A percentile compares a stretch with the other conserved stretches of the same genome.
phyloP scores from a whole-genome alignment of 2,888 invertebrate genomes.

The Drosophila sordidapex region DNA sequence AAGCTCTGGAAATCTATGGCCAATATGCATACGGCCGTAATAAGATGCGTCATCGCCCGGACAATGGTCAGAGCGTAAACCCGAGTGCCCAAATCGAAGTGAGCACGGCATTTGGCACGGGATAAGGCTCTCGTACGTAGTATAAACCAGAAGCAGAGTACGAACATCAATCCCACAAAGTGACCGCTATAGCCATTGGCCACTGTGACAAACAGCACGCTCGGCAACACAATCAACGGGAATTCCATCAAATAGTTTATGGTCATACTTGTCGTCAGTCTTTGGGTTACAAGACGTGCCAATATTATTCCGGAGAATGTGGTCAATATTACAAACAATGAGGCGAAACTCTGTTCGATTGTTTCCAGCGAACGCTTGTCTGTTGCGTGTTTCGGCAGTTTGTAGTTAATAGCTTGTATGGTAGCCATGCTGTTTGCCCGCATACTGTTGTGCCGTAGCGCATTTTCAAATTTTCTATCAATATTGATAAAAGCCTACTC shows the following conservation, averaged over 20 bases:
- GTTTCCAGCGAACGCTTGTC: conserved; percentile 66
- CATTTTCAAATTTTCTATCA: conserved; percentile 8
- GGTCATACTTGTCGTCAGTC: conserved; percentile 14
- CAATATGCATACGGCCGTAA: conserved; percentile 93
- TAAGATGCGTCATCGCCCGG: conserved; percentile 89
- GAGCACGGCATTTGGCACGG: conserved; percentile 44
- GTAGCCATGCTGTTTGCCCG: conserved; percentile 43
- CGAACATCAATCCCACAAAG: conserved; percentile 39
- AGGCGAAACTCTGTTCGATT: conserved; percentile 54
- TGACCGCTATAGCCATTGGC: conserved; percentile 83
- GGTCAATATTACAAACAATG: conserved; percentile 71
- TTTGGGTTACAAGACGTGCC: conserved; percentile 59
- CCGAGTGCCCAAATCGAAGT: conserved; percentile 67
- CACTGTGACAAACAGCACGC: conserved; percentile 87
- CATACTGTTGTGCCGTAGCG: conserved; percentile 38
- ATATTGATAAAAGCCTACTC: conserved; percentile 51
- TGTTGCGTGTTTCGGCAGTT: neutral
- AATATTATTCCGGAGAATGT: conserved; percentile 65
- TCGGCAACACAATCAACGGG: conserved; percentile 86
- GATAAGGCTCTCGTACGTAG: conserved; percentile 28
- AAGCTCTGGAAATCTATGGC: conserved; percentile 97
- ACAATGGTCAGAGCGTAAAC: conserved; percentile 88
- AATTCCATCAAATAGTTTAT: conserved; percentile 86
- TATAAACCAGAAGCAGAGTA: conserved; percentile 37
- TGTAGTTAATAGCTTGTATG: neutral